A percentile compares a stretch with the other conserved stretches of the same genome.
Conservation (phyloP, 1,140 invertebrate genomes). For the Helicoverpa armigera region DNA sequence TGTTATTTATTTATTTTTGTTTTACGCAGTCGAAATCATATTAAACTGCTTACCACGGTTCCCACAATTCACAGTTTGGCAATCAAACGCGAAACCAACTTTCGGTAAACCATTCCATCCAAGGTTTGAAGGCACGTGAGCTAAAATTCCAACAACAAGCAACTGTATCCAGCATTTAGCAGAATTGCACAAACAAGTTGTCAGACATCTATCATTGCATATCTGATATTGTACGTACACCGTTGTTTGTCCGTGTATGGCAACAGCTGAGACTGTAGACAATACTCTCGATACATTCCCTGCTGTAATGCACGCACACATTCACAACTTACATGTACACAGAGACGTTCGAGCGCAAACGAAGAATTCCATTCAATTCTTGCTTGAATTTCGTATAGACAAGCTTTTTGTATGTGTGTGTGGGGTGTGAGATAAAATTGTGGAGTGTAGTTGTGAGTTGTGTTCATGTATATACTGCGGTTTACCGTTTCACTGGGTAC, state of each 20-base stretch:
- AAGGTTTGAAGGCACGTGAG: slow-evolving; percentile 13
- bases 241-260: slow-evolving; percentile 4
- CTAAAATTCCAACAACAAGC: slow-evolving; percentile 26
- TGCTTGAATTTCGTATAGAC: not conserved
- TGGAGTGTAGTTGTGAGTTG: not conserved
- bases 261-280: not conserved
- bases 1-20: too few relatives aligned
- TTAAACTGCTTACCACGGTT: too few relatives aligned
- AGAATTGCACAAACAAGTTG: slow-evolving; percentile 41
- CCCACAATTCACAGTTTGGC: not conserved
- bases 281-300: not conserved
- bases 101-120: slow-evolving; percentile 9
- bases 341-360: not conserved
- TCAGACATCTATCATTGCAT: slow-evolving; percentile 32
- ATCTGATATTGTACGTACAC: slow-evolving; percentile 27
- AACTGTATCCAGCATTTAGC: slow-evolving; percentile 16
- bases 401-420: not conserved
- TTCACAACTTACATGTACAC: not conserved
- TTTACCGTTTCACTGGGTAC: slow-evolving; percentile 16
- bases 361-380: not conserved
- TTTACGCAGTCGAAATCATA: too few relatives aligned
- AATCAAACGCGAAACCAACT: slow-evolving; percentile 10
- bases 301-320: not conserved
- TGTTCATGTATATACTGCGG: not conserved
- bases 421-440: not conserved